Evolutionary conservation across 2,113 vertebrate species (phyloP).

Genomic region (Candoia aspera): DNA sequence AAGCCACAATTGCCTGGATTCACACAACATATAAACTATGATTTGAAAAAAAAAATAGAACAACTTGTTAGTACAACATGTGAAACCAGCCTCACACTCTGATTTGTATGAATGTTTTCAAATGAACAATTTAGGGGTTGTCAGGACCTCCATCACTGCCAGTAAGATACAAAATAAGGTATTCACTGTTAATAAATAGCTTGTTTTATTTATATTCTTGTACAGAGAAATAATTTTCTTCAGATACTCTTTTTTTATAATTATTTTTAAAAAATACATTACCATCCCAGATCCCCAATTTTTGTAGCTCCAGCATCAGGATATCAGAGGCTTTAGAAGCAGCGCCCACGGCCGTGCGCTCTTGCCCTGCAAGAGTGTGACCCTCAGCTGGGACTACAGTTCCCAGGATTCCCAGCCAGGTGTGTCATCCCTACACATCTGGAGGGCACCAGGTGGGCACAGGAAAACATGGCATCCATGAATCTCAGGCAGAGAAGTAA

Average conservation of each 20-base stretch:
- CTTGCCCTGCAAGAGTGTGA: not conserved
- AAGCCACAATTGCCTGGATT: not conserved
- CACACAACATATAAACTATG: not conserved
- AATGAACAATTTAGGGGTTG: not conserved
- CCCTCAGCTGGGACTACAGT: not conserved
- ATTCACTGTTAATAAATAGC: constrained; percentile 80
- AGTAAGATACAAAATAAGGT: constrained; percentile 50
- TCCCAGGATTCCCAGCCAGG: not conserved
- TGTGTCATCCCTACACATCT: not conserved
- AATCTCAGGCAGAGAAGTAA: not conserved
- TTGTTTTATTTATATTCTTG: constrained; percentile 71
- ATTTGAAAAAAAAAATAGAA: not conserved
- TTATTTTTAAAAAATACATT: constrained; percentile 79
- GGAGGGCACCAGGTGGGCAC: not conserved
- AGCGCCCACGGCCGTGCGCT: not conserved
- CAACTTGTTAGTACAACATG: not conserved
- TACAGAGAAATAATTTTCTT: constrained; percentile 76
- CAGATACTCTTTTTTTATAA: constrained; percentile 73
- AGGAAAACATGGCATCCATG: not conserved
- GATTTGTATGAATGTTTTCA: not conserved
- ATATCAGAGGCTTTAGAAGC: constrained; percentile 38
- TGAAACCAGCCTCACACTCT: not conserved
- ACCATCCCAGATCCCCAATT: constrained; percentile 63
- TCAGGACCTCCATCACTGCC: not conserved
- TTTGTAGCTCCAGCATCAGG: constrained; percentile 63